Conservation (phyloP, 2,888 invertebrate species). For the Thecophora atra region DNA sequence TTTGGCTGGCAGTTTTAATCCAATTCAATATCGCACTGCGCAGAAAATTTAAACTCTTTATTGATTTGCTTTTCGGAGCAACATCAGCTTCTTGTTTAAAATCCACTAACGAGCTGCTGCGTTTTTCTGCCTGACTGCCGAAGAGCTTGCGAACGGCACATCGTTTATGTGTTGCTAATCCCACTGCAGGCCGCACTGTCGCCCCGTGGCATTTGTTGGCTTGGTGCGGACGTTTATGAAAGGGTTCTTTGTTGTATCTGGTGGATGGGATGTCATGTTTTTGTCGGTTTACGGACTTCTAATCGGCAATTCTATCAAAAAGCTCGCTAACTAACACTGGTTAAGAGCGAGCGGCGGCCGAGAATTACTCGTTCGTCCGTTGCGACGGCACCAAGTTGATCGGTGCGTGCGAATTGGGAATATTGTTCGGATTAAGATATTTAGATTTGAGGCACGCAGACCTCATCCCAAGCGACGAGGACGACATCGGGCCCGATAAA, state of each 20-base stretch:
- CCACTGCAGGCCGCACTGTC: conserved; percentile 29
- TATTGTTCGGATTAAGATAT: conserved; percentile 64
- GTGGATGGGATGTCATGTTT: conserved; percentile 64
- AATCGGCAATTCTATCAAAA: conserved; percentile 67
- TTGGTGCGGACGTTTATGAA: neutral
- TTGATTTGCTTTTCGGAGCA: conserved; percentile 39
- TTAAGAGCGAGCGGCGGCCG: conserved; percentile 42
- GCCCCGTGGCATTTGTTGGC: conserved; percentile 43
- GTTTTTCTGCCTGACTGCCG: conserved; percentile 35
- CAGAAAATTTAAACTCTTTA: conserved; percentile 41
- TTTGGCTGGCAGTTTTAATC: conserved; percentile 48
- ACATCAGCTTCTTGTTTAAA: conserved; percentile 48
- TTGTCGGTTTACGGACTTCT: conserved; percentile 67
- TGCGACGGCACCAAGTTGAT: neutral
- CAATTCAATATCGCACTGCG: conserved; percentile 46
- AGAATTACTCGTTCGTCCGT: neutral
- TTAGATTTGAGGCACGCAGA: conserved; percentile 56
- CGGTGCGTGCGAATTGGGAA: conserved; percentile 31
- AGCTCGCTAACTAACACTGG: conserved; percentile 63
- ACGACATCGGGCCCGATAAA: conserved; percentile 4
- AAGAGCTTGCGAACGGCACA: conserved; percentile 28
- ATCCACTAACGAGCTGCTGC: conserved; percentile 59
- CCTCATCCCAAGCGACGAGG: conserved; percentile 4
- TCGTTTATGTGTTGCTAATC: conserved; percentile 34
- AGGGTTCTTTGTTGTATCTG: conserved; percentile 23